Base-by-base conservation (phyloP, 2,797 vertebrate genomes). In the Pangasius mekongensis region DNA sequence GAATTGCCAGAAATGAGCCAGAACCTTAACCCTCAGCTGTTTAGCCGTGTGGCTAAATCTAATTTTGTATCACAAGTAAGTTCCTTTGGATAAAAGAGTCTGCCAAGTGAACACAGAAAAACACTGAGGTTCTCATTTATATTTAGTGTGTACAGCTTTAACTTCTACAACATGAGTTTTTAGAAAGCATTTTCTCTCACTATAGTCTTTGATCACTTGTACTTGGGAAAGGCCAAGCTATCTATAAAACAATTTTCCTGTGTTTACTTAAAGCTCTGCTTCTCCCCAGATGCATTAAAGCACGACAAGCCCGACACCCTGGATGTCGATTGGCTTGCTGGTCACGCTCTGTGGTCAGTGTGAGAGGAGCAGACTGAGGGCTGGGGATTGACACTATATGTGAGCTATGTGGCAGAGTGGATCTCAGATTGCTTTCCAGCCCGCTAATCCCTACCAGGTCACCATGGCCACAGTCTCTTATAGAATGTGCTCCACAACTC, bases 281-380 rank as follows among this genome's bases (percentile, higher is more conserved):
- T 67, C 60, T 77, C 58, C 43, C 88, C 52, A 56, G 74, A 89
- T 64, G 86, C 73, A 89, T 87, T 84, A 87, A 80, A 80, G 7
- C 71, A 20, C n/a, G 20, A 81, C 88, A 83, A 83, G 78, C 80
- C 49, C 2, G 20, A 33, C 36, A 71, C 62, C 76, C 85, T 69
- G 33, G 43, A 69, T 58, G 80, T 78, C 67, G 52, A 62, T 84
- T 84, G 60, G 81, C 54, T 80, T 89, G 88, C 88, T 60, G 86
- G 88, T 89, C 88, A 87, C 64, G 81, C 81, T 84, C 62, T 13
- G 73, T 84, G 88, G 88, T 82, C 88, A 86, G 67, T 76, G 66
- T 62, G 67, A 73, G 88, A 74, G 73, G 18, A 39, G 82, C 54
- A 81, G 74, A 87, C 20, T 71, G 52, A 76, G 58, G 64, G 30